These are phyloP conservation scores for Palythoa heliodiscus DNA, from an alignment of 92 coral and sea anemone species.

Conservation along the genomic window DNA sequence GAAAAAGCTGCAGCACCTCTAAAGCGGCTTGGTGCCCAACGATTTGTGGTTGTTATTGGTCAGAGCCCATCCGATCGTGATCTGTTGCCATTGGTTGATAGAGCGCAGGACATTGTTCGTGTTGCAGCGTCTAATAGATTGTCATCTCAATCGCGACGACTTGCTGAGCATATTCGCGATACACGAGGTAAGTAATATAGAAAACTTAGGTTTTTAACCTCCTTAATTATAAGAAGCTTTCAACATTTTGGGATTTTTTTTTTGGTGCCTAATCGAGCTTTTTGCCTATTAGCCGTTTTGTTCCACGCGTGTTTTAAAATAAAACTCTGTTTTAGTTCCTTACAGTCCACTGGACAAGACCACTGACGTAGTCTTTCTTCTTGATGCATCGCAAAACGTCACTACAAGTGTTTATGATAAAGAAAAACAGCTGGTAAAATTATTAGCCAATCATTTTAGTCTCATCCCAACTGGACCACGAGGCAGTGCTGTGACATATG, in stretches of 20 bases:
- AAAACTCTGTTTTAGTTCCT: conserved; percentile 5
- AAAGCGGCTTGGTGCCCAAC: conserved; percentile 59
- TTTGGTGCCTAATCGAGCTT: too few relatives aligned
- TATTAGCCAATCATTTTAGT: conserved; percentile 18
- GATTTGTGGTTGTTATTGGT: conserved; percentile 67
- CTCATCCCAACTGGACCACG: conserved; percentile 37
- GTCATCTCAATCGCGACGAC: conserved; percentile 6
- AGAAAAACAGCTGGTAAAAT: conserved; percentile 27
- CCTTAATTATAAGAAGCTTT: too few relatives aligned
- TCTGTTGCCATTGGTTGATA: conserved; percentile 15
- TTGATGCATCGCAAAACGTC: conserved; percentile 32
- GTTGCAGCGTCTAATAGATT: conserved; percentile 1
- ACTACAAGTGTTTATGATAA: neutral
- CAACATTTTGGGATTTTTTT: too few relatives aligned
- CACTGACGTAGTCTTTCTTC: conserved; percentile 23
- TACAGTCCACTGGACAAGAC: conserved; percentile 9
- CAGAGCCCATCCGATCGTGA: conserved; percentile 32
- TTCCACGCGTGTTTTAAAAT: neutral
- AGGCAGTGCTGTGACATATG: conserved; percentile 29
- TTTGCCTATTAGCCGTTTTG: neutral
- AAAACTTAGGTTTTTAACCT: neutral
- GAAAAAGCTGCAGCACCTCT: conserved; percentile 50
- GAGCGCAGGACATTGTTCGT: conserved; percentile 17
- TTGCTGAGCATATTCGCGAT: neutral
- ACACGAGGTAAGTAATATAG: conserved; percentile 1